These are phyloP conservation scores for Argyrosomus japonicus DNA, from an alignment of 2,113 vertebrate species.

Conservation along the genomic window DNA sequence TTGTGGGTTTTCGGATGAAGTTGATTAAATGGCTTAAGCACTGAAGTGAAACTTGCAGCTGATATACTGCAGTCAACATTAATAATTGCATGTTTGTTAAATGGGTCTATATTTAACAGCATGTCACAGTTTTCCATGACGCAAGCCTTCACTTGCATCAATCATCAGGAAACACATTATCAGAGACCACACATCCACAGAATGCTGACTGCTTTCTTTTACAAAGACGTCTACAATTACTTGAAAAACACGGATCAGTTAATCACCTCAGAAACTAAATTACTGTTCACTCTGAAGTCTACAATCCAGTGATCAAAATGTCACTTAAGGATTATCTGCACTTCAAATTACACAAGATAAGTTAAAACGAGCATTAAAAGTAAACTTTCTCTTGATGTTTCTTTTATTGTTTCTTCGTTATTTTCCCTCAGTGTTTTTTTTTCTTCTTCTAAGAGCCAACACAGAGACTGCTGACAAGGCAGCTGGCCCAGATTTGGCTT, in stretches of 20 bases:
- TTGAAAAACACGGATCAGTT: constrained; percentile 28
- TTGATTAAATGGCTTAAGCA: constrained; percentile 44
- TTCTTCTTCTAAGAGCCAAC: constrained; percentile 37
- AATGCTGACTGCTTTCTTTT: constrained; percentile 13
- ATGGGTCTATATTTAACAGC: constrained; percentile 57
- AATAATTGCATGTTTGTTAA: constrained; percentile 62
- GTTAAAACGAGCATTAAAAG: constrained; percentile 23
- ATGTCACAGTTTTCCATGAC: constrained; percentile 33
- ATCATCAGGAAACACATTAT: constrained; percentile 38
- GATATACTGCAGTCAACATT: constrained; percentile 46
- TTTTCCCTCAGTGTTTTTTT: constrained; percentile 32
- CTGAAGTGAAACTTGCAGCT: constrained; percentile 47
- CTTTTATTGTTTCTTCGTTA: constrained; percentile 33
- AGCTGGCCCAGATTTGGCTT: constrained; percentile 67
- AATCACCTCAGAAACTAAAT: constrained; percentile 36
- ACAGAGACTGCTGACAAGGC: constrained; percentile 74
- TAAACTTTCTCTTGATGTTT: constrained; percentile 31
- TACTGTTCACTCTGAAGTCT: constrained; percentile 3
- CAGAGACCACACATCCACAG: constrained; percentile 28
- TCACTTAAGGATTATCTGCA: not conserved
- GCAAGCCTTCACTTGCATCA: constrained; percentile 40
- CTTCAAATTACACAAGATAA: constrained; percentile 5
- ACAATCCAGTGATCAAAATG: constrained; percentile 34
- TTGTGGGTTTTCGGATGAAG: constrained; percentile 47
- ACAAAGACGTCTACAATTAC: not conserved